phyloP scores from a whole-genome alignment of 2,797 vertebrate genomes.

The Gymnoscopelus microlampas region DNA sequence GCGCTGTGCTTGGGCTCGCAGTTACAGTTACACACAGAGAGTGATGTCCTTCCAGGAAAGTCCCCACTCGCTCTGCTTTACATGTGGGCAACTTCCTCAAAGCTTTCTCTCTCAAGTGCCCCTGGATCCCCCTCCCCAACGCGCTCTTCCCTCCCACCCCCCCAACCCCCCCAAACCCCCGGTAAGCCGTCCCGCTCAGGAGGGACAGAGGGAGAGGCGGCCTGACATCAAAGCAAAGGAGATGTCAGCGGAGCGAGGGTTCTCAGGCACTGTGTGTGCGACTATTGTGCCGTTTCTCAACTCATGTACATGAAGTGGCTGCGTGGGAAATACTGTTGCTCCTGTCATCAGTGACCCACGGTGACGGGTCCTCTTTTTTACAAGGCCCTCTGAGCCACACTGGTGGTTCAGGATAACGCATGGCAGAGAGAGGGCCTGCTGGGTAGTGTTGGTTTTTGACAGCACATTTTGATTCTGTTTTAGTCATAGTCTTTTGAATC shows the following conservation, averaged over 20 bases:
- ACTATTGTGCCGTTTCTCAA: slow-evolving; percentile 73
- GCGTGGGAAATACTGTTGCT: slow-evolving; percentile 63
- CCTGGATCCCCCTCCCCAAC: slow-evolving; percentile 49
- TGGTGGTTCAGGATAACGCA: slow-evolving; percentile 8
- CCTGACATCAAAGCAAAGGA: slow-evolving; percentile 75
- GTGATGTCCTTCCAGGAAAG: slow-evolving; percentile 85
- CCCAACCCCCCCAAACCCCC: slow-evolving; percentile 59
- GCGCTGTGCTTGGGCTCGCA: slow-evolving; percentile 62
- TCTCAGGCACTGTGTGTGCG: slow-evolving; percentile 73
- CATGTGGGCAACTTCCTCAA: slow-evolving; percentile 77
- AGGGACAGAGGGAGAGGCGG: slow-evolving; percentile 60
- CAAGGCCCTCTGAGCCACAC: not conserved
- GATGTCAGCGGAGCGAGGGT: slow-evolving; percentile 70
- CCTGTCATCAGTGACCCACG: slow-evolving; percentile 38
- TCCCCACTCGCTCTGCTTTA: slow-evolving; percentile 67
- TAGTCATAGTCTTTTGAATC: too few species aligned
- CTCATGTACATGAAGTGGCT: slow-evolving; percentile 64
- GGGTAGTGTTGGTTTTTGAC: too few species aligned
- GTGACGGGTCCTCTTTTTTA: slow-evolving; percentile 3
- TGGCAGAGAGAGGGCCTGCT: not conserved
- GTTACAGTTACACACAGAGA: slow-evolving; percentile 77
- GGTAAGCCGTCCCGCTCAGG: not conserved
- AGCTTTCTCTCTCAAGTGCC: slow-evolving; percentile 55
- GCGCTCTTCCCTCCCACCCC: slow-evolving; percentile 54
- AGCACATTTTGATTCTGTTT: too few species aligned